phyloP scores from a whole-genome alignment of 2,113 vertebrate species.

The Ursus arctos region DNA sequence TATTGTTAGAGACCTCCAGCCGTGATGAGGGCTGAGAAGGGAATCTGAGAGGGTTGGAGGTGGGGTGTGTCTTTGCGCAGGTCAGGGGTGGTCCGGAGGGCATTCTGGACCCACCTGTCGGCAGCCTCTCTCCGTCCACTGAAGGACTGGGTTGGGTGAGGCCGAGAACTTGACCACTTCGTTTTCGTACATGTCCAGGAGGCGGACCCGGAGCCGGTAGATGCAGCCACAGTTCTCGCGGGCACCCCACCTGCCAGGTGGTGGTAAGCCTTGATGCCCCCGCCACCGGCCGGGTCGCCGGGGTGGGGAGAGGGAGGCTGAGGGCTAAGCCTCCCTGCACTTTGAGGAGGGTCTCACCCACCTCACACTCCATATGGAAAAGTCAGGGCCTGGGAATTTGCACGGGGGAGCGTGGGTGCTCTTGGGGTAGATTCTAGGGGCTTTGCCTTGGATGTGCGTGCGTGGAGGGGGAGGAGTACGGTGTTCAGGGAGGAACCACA shows the following conservation, averaged over 20 bases:
- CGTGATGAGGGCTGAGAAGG: not conserved
- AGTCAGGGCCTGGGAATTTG: too few species aligned
- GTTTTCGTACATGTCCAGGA: constrained; percentile 65
- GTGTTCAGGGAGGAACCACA: not conserved
- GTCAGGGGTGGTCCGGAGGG: not conserved
- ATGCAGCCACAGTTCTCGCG: constrained; percentile 75
- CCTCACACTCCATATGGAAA: not conserved
- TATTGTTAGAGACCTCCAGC: fast-evolving
- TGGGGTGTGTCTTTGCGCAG: not conserved
- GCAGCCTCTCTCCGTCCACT: constrained; percentile 77
- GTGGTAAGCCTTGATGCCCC: not conserved
- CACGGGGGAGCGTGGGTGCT: not conserved
- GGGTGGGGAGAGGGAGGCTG: not conserved
- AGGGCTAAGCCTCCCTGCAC: not conserved
- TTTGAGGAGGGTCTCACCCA: not conserved
- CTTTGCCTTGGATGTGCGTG: not conserved
- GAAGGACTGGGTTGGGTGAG: constrained; percentile 66
- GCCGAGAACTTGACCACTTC: constrained; percentile 61
- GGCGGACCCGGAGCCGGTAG: constrained; percentile 74
- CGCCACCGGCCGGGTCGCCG: not conserved
- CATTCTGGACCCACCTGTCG: constrained; percentile 69
- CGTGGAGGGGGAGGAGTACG: not conserved
- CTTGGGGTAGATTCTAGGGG: not conserved
- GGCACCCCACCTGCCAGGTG: constrained; percentile 77
- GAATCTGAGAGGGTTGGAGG: not conserved